phyloP scores from a whole-genome alignment of 2,797 vertebrate genomes.

The Tragopan temminckii region DNA sequence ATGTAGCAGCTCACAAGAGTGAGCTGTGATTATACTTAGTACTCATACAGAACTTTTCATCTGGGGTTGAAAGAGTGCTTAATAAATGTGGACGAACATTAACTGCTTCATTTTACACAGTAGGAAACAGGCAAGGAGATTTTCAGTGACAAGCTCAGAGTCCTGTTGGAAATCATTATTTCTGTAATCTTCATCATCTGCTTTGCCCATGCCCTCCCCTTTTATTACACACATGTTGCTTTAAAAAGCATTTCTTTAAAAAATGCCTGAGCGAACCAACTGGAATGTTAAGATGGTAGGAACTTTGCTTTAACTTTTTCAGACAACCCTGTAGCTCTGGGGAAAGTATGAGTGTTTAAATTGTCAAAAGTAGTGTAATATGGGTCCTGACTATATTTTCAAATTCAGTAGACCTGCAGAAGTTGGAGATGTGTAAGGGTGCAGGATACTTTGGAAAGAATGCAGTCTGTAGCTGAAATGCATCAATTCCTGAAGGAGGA shows the following conservation, averaged over 20 bases:
- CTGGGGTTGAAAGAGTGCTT: constrained; percentile 20
- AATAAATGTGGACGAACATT: constrained; percentile 8
- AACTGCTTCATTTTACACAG: not conserved
- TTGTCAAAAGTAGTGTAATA: not conserved
- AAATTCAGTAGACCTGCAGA: not conserved
- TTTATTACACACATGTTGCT: not conserved
- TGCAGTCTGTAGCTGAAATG: constrained; percentile 31
- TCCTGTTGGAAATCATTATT: constrained; percentile 1
- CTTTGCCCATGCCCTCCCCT: not conserved
- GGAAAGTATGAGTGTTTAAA: not conserved
- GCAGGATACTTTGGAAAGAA: not conserved
- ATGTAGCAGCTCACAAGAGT: not conserved
- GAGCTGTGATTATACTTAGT: not conserved
- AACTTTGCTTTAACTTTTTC: not conserved
- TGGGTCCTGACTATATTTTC: not conserved
- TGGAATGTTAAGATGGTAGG: not conserved
- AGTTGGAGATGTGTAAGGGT: not conserved
- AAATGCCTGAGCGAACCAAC: not conserved
- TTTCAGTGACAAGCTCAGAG: not conserved
- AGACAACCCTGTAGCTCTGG: not conserved
- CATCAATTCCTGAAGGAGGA: not conserved
- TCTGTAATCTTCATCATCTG: not conserved
- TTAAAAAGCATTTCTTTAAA: not conserved
- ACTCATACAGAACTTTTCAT: not conserved
- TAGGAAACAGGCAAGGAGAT: not conserved